Base-by-base conservation (phyloP, 2,113 vertebrate genomes). In the Apus apus region DNA sequence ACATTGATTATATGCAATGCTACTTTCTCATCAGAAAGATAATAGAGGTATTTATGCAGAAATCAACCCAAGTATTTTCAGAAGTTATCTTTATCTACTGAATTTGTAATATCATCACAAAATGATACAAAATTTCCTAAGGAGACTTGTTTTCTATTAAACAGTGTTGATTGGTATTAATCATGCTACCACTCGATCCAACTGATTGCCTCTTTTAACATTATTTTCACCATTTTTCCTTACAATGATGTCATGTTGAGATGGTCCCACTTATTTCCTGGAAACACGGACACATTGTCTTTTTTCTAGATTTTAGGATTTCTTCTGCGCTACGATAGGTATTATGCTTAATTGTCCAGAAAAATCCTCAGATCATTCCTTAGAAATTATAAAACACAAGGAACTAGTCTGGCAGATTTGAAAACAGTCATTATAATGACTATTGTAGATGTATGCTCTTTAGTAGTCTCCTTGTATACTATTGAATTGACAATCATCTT, bases 81-180 rank as follows among this genome's bases (percentile, higher is more conserved):
- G 50, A 91, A 95, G 92, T 93, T 94, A 89, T 93, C 94, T 94
- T 95, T 73, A 58, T 93, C 87, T 86, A 57, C 93, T 96, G 94
- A 90, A 96, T 96, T 91, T 86, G 29, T 96, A 97, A 97, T 96
- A 96, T 93, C 90, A 96, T 96, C 90, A 97, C 65, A 92, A 92
- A 95, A 88, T 85, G 11, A 56, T 53, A 65, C 8, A 68, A 91
- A 77, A 76, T 93, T 90, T 80, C 61, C 73, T 67, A 66, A 91
- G 90, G 88, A 94, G 90, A 77, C 87, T 60, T 92, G 75, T 92
- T 96, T 96, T 92, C 87, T 93, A 50, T 96, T 96, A 97, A 96
- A 93, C 85, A 91, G 23, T 88, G 92, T 88, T 96, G 95, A 96
- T 97, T 96, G 92, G 90, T 93, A 92, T 94, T 97, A 96, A 96